phyloP scores from a whole-genome alignment of 2,797 vertebrate species.

The Myotis planiceps region DNA sequence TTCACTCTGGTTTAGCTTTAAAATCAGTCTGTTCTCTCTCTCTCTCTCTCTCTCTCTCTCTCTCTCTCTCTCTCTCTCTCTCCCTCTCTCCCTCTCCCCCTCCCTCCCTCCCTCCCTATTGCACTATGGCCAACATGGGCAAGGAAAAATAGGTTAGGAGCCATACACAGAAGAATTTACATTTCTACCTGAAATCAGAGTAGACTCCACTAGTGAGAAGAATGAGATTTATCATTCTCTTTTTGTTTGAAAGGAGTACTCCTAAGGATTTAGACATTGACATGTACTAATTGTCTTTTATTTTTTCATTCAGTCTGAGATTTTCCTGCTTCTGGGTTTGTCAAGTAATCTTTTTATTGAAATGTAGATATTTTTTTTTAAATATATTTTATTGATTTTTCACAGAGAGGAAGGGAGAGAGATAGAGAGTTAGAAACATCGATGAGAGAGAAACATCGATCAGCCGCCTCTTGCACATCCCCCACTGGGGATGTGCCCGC shows the following conservation, averaged over 20 bases:
- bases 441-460: too few species aligned
- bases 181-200: neutral
- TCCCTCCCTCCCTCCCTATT: neutral
- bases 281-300: neutral
- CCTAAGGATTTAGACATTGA: neutral
- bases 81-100: too few species aligned
- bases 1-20: neutral
- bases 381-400: too few species aligned
- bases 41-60: too few species aligned
- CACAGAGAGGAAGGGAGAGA: too few species aligned
- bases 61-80: fast-evolving
- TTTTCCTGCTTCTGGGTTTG: neutral
- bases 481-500: too few species aligned
- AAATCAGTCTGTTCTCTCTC: neutral
- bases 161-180: neutral
- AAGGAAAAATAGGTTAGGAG: neutral
- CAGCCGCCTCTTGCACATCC: too few species aligned
- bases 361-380: neutral
- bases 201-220: neutral
- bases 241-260: neutral
- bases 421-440: too few species aligned
- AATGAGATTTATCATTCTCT: neutral
- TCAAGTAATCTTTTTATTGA: neutral
- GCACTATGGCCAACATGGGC: neutral
- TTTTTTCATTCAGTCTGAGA: neutral